Percentiles rank a stretch among this genome's conserved stretches.
phyloP scores from a whole-genome alignment of 1,140 invertebrate species.

The Lutraria rhynchaena region DNA sequence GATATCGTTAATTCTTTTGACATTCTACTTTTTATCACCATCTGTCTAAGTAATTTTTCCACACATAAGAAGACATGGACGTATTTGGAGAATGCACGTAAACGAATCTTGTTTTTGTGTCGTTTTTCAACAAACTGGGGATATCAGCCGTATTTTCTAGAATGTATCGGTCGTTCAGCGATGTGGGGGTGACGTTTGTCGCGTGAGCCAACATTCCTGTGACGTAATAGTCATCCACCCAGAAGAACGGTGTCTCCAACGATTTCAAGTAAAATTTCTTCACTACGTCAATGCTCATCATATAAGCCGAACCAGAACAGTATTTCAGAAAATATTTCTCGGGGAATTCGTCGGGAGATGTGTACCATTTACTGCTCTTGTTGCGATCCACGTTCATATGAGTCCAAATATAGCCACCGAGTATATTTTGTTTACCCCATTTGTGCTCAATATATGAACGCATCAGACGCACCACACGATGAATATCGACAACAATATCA shows the following conservation, averaged over 20 bases:
- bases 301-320: slow-evolving; percentile 79
- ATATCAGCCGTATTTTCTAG: slow-evolving; percentile 44
- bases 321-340: slow-evolving; percentile 77
- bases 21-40: slow-evolving; percentile 18
- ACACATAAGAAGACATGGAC: slow-evolving; percentile 26
- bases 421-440: slow-evolving; percentile 43
- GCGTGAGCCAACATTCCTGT: slow-evolving; percentile 63
- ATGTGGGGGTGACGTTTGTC: slow-evolving; percentile 35
- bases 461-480: slow-evolving; percentile 40
- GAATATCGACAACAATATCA: slow-evolving; percentile 85
- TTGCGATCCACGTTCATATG: slow-evolving; percentile 68
- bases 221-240: slow-evolving; percentile 80
- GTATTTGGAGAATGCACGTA: slow-evolving; percentile 53
- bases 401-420: slow-evolving; percentile 60
- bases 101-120: slow-evolving; percentile 53
- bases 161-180: slow-evolving; percentile 52
- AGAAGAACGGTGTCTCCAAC: slow-evolving; percentile 70
- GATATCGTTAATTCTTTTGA: no score
- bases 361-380: slow-evolving; percentile 79
- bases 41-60: slow-evolving; percentile 47
- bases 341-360: slow-evolving; percentile 74
- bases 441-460: slow-evolving; percentile 21
- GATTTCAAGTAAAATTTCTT: slow-evolving; percentile 70
- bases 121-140: slow-evolving; percentile 12
- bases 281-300: slow-evolving; percentile 77